Conservation (phyloP, 2,113 vertebrate genomes). For the Labrus mixtus region DNA sequence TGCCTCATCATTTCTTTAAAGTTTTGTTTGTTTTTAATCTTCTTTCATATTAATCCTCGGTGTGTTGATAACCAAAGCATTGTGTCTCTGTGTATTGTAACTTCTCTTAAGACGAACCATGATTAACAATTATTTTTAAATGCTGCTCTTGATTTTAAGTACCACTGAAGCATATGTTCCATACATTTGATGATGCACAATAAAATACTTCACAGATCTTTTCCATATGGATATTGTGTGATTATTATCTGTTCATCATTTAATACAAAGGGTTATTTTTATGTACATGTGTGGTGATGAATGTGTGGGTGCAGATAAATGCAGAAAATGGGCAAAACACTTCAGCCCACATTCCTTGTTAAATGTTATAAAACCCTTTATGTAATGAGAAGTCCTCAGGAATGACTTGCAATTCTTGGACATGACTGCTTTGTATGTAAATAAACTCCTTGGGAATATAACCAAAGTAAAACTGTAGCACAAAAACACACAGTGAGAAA, state of each 20-base stretch:
- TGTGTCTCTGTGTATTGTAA: too few relatives aligned
- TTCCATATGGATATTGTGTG: too few relatives aligned
- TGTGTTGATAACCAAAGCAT: not conserved
- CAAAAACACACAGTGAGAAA: not conserved
- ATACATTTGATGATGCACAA: not conserved
- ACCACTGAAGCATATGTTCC: not conserved
- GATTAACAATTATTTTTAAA: not conserved
- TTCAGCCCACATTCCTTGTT: too few relatives aligned
- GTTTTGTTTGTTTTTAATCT: not conserved
- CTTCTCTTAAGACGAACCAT: too few relatives aligned
- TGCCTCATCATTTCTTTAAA: not conserved
- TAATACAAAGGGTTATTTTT: not conserved
- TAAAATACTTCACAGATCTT: conserved; percentile 11
- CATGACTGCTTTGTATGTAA: not conserved
- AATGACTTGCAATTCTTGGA: not conserved
- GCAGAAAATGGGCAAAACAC: conserved; percentile 6
- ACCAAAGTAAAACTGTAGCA: too few relatives aligned
- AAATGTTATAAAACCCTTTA: not conserved
- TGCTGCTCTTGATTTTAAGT: not conserved
- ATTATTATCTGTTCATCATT: not conserved
- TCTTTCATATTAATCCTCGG: too few relatives aligned
- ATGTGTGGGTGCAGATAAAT: conserved; percentile 33
- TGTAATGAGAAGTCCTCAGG: too few relatives aligned
- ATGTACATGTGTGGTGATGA: too few relatives aligned
- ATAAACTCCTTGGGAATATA: not conserved